Base-by-base conservation (phyloP, 2,113 vertebrate genomes). In the Gyps fulvus region DNA sequence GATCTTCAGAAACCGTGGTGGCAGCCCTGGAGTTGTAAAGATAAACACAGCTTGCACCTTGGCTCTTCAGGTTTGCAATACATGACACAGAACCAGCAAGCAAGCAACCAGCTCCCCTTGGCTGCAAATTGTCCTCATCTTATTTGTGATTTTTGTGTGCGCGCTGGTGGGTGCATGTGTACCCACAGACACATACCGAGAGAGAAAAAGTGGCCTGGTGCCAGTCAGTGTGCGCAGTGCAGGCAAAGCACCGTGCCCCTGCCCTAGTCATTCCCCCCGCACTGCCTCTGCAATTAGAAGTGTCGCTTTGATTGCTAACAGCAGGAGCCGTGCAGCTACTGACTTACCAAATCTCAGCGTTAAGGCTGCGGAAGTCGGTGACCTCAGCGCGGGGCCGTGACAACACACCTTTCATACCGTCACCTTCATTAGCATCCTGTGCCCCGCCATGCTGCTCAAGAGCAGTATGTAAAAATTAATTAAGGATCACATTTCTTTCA, bases 161-260 rank as follows among this genome's bases (percentile, higher is more conserved):
- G 26, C 1, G 0, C 15, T 0, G 0, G 11, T 9, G 14, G 5
- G 6, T 32, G 61, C 26, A 54, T 58, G 26, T 22, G 13, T 16
- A 34, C 47, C 40, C 13, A 13, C 11, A 43, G 42, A 22, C 32
- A 54, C 9, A 32, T 3, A 19, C 20, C 1, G 2, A 21, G 67
- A 49, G 43, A 67, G 42, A 26, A 58, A 38, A 78, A 17, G 34
- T 4, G 36, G 4, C 54, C 5, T 5, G 45, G 52, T 80, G 2
- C 27, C 25, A 10, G 25, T 5, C 38, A 10, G n/a, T 19, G 57
- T 49, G 55, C 15, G 20, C 61, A 71, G 18, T 0, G 8, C 31
- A 23, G 79, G 40, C 65, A 71, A 40, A 67, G 52, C 26, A 4
- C 52, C 19, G 1, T 54, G 36, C 29, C 58, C 50, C 26, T 65